Percentiles rank a stretch among this genome's conserved stretches.
Conservation (phyloP, 2,113 vertebrate genomes). For the Isurus oxyrinchus region DNA sequence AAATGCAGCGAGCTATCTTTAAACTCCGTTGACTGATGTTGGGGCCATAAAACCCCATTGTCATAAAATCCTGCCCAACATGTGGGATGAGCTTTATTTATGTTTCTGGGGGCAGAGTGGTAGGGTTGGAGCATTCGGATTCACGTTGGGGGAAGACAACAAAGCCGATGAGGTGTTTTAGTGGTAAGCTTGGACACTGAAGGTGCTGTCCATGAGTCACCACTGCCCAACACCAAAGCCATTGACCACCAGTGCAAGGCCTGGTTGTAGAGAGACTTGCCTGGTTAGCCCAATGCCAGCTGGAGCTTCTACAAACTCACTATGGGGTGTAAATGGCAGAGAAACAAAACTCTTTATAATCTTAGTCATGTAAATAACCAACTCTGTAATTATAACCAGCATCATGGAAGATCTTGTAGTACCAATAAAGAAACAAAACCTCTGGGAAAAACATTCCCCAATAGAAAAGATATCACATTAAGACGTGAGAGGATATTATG, state of each 20-base stretch:
- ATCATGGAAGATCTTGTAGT: neutral
- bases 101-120: neutral
- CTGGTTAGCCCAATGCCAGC: neutral
- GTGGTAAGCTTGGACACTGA: too few species aligned
- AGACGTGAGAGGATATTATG: neutral
- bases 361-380: neutral
- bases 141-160: too few species aligned
- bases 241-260: neutral
- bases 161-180: too few species aligned
- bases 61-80: too few species aligned
- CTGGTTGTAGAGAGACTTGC: neutral
- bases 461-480: neutral
- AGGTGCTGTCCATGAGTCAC: too few species aligned
- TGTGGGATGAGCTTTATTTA: neutral
- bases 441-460: too few species aligned
- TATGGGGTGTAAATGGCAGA: neutral
- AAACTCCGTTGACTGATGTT: too few species aligned
- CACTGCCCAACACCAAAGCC: neutral
- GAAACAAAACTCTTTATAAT: neutral
- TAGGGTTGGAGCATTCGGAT: too few species aligned
- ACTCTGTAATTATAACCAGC: neutral
- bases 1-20: too few species aligned
- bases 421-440: neutral
- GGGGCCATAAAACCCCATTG: too few species aligned
- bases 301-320: neutral